These are phyloP conservation scores for Glyptemys insculpta DNA, from an alignment of 2,797 vertebrate species.

Conservation along the genomic window DNA sequence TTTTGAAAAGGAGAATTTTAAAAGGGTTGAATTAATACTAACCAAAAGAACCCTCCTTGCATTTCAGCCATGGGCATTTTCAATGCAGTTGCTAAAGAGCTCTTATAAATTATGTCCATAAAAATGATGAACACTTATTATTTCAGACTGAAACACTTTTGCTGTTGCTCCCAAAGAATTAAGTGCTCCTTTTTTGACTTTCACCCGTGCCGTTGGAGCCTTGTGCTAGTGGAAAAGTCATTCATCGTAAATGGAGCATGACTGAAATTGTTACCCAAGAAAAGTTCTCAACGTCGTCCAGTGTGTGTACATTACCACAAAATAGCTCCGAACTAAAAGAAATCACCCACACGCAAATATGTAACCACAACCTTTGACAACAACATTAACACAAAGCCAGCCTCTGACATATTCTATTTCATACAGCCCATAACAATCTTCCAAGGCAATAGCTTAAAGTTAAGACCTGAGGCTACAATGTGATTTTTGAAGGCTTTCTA, in stretches of 20 bases:
- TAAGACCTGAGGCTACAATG: not conserved
- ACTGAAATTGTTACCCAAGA: not conserved
- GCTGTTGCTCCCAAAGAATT: not conserved
- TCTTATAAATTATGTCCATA: constrained; percentile 2
- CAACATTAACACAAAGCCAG: not conserved
- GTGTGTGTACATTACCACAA: not conserved
- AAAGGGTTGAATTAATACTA: too few species aligned
- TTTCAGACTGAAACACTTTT: not conserved
- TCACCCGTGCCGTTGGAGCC: not conserved
- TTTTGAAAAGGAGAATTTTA: too few species aligned
- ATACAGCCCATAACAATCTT: not conserved
- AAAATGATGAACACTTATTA: not conserved
- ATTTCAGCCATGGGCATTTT: not conserved
- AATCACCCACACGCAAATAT: not conserved
- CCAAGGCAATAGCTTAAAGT: not conserved
- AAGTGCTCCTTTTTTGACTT: not conserved
- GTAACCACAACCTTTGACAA: rapidly evolving
- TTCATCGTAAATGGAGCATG: not conserved
- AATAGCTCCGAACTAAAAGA: not conserved
- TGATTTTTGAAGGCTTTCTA: not conserved
- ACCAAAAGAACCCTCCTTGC: not conserved
- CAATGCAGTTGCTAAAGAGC: not conserved
- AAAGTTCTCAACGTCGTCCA: not conserved
- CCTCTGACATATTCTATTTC: not conserved
- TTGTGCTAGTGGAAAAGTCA: not conserved